Percentiles rank a stretch among this genome's conserved stretches.
phyloP scores from a whole-genome alignment of 2,113 vertebrate species.

The Phoxinus phoxinus region DNA sequence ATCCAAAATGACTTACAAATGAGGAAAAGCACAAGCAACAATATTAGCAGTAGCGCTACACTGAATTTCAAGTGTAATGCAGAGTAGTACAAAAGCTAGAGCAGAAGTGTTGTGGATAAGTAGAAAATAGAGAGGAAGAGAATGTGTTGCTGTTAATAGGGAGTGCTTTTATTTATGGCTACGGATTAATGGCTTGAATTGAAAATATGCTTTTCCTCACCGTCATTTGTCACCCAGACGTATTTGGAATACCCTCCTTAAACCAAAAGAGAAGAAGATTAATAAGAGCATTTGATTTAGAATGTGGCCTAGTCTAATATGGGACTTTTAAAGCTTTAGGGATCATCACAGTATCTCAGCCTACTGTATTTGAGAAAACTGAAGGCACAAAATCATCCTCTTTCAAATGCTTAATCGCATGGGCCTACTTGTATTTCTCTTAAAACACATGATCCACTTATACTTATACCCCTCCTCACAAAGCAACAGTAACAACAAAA shows the following conservation, averaged over 20 bases:
- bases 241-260: not conserved
- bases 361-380: not conserved
- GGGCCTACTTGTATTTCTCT: not conserved
- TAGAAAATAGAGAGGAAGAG: not conserved
- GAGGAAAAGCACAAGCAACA: not conserved
- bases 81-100: not conserved
- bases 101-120: not conserved
- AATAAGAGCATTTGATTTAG: not conserved
- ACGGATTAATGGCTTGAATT: not conserved
- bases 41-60: not conserved
- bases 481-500: not conserved
- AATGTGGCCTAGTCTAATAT: not conserved
- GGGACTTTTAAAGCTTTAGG: not conserved
- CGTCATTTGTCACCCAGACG: slow-evolving; percentile 7
- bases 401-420: not conserved
- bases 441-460: not conserved
- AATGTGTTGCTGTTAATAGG: not conserved
- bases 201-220: not conserved
- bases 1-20: not conserved
- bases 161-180: not conserved
- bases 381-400: not conserved
- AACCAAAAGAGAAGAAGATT: slow-evolving; percentile 9
- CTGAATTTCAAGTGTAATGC: not conserved
- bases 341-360: not conserved
- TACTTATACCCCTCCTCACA: not conserved